phyloP scores from a whole-genome alignment of 92 coral and sea anemone species.

The Heliopora coerulea region DNA sequence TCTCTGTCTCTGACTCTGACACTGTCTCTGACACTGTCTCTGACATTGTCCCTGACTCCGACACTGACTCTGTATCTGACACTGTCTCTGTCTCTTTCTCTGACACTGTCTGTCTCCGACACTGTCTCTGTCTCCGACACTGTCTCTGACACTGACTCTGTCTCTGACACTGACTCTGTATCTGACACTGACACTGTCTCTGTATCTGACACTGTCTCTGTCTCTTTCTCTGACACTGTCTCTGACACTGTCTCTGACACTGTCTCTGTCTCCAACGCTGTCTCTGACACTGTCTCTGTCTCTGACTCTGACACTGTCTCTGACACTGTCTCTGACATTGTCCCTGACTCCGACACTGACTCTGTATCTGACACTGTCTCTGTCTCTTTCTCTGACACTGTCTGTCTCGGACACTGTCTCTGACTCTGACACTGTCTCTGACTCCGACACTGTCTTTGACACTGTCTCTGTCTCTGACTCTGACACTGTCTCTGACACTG shows the following conservation, averaged over 20 bases:
- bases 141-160: too few species aligned
- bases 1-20: too few species aligned
- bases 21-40: too few species aligned
- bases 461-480: slow-evolving; percentile 21
- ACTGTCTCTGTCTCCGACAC: background rate
- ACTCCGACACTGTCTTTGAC: too few species aligned
- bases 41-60: too few species aligned
- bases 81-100: too few species aligned
- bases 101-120: background rate
- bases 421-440: too few species aligned
- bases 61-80: too few species aligned
- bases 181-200: slow-evolving; percentile 33
- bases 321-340: background rate
- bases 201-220: slow-evolving; percentile 28
- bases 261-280: too few species aligned
- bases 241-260: background rate
- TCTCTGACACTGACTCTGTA: slow-evolving; percentile 17
- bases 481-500: slow-evolving; percentile 20
- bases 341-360: background rate
- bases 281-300: too few species aligned
- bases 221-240: background rate
- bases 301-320: too few species aligned
- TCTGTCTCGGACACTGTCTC: too few species aligned
- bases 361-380: background rate
- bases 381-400: background rate